Conservation (phyloP, 2,888 invertebrate species). For the Pollenia amentaria region DNA sequence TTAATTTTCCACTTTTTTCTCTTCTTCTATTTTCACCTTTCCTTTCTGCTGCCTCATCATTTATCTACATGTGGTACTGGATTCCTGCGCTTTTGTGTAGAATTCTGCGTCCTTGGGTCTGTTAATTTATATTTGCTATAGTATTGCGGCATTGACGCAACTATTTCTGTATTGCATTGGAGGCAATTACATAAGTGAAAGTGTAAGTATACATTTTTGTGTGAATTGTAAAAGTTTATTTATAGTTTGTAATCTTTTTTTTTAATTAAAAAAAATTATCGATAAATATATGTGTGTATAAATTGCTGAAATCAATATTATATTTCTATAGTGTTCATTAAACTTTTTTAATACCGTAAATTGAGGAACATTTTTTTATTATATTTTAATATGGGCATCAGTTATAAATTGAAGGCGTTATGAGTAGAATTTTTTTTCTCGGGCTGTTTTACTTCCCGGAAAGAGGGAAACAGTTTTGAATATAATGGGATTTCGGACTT, state of each 20-base stretch:
- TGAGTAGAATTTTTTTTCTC: too few species aligned
- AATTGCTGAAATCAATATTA: too few species aligned
- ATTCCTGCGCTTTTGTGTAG: constrained; percentile 70
- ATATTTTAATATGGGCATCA: too few species aligned
- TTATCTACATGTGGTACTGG: not conserved
- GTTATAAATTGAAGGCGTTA: too few species aligned
- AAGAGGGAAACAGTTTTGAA: too few species aligned
- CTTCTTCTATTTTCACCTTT: constrained; percentile 38
- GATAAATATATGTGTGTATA: too few species aligned
- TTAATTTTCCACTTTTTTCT: constrained; percentile 35
- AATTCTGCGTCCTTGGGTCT: constrained; percentile 81
- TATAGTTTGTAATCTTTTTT: not conserved
- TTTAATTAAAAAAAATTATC: too few species aligned
- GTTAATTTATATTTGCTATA: constrained; percentile 81
- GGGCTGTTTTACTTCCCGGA: too few species aligned
- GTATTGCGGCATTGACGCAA: constrained; percentile 81
- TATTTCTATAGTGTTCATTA: too few species aligned
- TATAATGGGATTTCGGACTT: too few species aligned
- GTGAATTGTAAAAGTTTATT: not conserved
- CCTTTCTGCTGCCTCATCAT: not conserved
- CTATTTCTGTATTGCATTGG: constrained; percentile 82
- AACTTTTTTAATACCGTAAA: too few species aligned
- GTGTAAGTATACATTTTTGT: constrained; percentile 77
- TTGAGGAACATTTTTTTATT: too few species aligned
- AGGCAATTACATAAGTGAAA: constrained; percentile 81